phyloP scores from a whole-genome alignment of 2,888 invertebrate species.

The Temnothorax unifasciatus region DNA sequence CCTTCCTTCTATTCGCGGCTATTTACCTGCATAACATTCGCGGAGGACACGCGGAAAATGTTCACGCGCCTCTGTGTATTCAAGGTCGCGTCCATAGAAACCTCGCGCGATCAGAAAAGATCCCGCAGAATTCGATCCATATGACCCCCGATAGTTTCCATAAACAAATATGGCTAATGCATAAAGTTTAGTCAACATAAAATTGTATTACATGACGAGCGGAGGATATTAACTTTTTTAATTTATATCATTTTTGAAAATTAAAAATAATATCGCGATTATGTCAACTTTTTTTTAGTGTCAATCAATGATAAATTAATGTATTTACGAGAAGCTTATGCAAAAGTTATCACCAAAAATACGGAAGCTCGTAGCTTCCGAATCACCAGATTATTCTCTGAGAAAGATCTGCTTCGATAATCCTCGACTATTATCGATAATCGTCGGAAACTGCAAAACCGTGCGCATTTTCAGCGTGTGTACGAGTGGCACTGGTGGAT shows the following conservation, averaged over 20 bases:
- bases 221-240: not conserved
- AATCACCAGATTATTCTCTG: not conserved
- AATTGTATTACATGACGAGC: not conserved
- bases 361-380: not conserved
- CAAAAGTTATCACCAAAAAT: not conserved
- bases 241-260: not conserved
- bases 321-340: not conserved
- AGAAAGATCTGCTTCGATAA: not conserved
- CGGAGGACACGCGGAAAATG: slow-evolving; percentile 18
- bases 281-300: not conserved
- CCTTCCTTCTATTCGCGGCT: slow-evolving; percentile 17
- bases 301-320: not conserved
- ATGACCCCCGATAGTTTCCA: not conserved
- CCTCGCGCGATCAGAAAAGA: not conserved
- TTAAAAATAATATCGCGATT: not conserved
- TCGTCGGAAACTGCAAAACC: slow-evolving; percentile 25
- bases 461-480: slow-evolving; percentile 32
- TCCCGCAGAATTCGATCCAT: not conserved
- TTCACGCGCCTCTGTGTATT: slow-evolving; percentile 19
- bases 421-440: not conserved
- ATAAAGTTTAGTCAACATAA: not conserved
- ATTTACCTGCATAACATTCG: slow-evolving; percentile 51
- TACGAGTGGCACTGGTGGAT: slow-evolving; percentile 25
- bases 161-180: not conserved
- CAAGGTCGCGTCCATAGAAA: slow-evolving; percentile 46